Evolutionary conservation across 2,113 vertebrate genomes (phyloP), one percentile per base, ranked within the genome.

Genomic region (Engystomops pustulosus): DNA sequence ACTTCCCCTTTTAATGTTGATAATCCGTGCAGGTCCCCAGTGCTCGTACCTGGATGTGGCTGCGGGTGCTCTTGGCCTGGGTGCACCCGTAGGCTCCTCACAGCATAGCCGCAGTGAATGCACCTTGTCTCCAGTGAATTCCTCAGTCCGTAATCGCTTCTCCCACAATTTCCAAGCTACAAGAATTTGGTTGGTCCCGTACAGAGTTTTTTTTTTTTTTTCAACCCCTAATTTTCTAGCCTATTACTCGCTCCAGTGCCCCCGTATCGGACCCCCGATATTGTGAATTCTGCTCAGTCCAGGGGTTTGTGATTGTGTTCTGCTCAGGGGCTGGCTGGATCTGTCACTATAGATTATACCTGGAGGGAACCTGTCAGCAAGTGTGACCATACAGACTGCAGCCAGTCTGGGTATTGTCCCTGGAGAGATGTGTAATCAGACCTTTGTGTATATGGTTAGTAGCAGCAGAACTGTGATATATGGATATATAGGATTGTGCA

Each of bases 291-390:
- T 4, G 51, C 68, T 72, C n/a, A 67, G 38, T 81, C 44, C 72
- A 53, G 32, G 25, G 47, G 47, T 60, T 41, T 84, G 75, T 85
- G 75, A 85, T 85, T 85, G 83, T 85, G 83, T 85, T 85, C 17
- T 32, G 30, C 17, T 12, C 60, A 69, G 72, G 82, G 82, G 34
- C 82, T 76, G 62, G 82, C 82, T 84, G 71, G 72, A 72, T 58
- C 41, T 71, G 12, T 14, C 1, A 0, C 20, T 9, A 15, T 25
- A 25, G 6, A 41, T 44, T 12, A 8, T 30, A 20, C 36, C n/a
- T n/a, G n/a, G n/a, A n/a, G n/a, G n/a, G n/a, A n/a, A n/a, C n/a
- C n/a, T n/a, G n/a, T n/a, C n/a, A n/a, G n/a, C n/a, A n/a, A n/a
- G n/a, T n/a, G n/a, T n/a, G n/a, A n/a, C n/a, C n/a, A n/a, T n/a